Evolutionary conservation across 2,113 vertebrate genomes (phyloP).

Genomic region (Entelurus aequoreus): DNA sequence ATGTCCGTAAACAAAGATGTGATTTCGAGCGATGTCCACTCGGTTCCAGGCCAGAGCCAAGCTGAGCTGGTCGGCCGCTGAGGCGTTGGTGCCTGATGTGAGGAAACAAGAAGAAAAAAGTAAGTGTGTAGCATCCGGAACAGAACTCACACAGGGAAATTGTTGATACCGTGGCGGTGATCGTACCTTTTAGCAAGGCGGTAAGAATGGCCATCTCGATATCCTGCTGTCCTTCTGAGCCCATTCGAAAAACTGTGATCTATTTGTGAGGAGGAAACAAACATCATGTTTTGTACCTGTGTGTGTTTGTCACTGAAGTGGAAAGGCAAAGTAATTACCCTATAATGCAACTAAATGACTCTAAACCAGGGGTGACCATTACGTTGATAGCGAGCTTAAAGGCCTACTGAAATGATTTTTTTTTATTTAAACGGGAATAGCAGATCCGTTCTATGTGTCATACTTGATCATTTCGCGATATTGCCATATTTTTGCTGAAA

Average conservation of each 20-base stretch:
- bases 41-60: slow-evolving; percentile 97
- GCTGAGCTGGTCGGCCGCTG: slow-evolving; percentile 92
- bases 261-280: slow-evolving; percentile 47
- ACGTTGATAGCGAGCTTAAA: no score
- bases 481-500: no score
- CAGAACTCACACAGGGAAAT: not conserved
- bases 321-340: no score
- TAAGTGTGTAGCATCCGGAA: not conserved
- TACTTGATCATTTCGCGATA: no score
- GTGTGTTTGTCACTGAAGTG: no score
- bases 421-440: no score
- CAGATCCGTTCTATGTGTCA: no score
- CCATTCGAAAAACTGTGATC: slow-evolving; percentile 98
- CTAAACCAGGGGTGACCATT: no score
- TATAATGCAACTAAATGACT: no score
- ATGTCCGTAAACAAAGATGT: slow-evolving; percentile 96
- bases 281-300: not conserved
- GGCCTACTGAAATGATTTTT: no score
- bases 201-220: slow-evolving; percentile 98
- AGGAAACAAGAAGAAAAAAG: slow-evolving; percentile 3
- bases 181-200: slow-evolving; percentile 91
- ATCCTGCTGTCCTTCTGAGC: slow-evolving; percentile 91
- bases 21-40: slow-evolving; percentile 96
- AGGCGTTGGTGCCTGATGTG: slow-evolving; percentile 87
- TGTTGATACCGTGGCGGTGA: not conserved